Base-by-base conservation (phyloP, 2,888 invertebrate genomes). In the Hypselothyrea guttata region DNA sequence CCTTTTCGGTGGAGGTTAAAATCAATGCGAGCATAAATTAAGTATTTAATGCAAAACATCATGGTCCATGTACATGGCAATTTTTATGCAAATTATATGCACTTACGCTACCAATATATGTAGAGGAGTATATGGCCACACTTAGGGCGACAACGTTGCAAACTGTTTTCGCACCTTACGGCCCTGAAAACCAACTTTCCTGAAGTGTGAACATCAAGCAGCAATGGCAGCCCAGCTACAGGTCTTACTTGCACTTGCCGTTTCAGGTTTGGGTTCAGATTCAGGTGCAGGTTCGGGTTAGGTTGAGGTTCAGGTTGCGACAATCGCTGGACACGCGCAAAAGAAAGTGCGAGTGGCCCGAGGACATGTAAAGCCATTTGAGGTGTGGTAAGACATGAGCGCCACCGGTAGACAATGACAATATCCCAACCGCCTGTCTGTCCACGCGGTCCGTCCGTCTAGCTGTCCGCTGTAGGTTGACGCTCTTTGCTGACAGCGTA, bases 31-130 rank as follows among this genome's bases (percentile, higher is more conserved):
- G 66, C 71, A 85, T 81, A 85, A 81, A 85, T 81, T 71, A 79
- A 65, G 65, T 86, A 81, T 85, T 79, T 69, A 85, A 61, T 79
- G 66, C 51, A 63, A 65, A 73, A 79, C 75, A 85, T 74, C 65
- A 64, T 40, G 57, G 48, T 56, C 49, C 48, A 59, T 45, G 66
- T 51, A 59, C 64, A 69, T 55, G 59, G 62, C 69, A 81, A 81
- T 81, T 85, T 81, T 48, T 81, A 79, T 81, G 62, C 81, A 75
- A 81, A 81, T 81, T 85, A 83, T 79, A 81, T 83, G 69, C 86
- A 79, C 69, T 85, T 79, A 85, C 51, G 66, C 18, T 35, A 4
- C 16, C 56, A 60, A 59, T 47, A 64, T 53, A 45, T 48, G 22
- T 22, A 22, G 5, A 55, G 70, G 61, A 76, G 84, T 77, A 53